phyloP scores from a whole-genome alignment of 2,113 vertebrate species.

The Pteronura brasiliensis region DNA sequence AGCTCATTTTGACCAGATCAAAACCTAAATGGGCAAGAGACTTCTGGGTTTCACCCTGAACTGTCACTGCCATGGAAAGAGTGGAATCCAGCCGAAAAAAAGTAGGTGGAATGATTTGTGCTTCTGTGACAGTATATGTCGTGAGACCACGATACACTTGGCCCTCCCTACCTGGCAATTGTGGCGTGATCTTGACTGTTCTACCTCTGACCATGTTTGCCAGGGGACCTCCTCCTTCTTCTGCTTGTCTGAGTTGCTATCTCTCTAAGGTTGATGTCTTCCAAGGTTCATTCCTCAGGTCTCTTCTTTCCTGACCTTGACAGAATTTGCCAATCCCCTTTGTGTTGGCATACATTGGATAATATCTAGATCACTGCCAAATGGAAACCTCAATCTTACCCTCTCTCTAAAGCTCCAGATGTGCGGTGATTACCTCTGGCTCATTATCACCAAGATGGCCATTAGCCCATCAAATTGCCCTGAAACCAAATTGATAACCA shows the following conservation, averaged over 20 bases:
- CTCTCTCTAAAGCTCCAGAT: not conserved
- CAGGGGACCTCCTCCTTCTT: not conserved
- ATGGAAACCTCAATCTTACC: not conserved
- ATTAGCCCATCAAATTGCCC: not conserved
- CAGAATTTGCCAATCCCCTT: not conserved
- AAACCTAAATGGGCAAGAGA: not conserved
- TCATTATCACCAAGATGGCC: not conserved
- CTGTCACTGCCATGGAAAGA: not conserved
- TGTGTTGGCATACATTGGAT: not conserved
- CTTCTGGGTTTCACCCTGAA: not conserved
- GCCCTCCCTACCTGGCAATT: not conserved
- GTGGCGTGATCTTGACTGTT: not conserved
- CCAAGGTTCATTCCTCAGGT: not conserved
- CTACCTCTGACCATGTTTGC: not conserved
- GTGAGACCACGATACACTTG: not conserved
- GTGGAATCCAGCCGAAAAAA: not conserved
- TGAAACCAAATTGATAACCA: not conserved
- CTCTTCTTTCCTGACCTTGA: not conserved
- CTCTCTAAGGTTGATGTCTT: not conserved
- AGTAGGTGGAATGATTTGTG: not conserved
- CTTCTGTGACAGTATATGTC: not conserved
- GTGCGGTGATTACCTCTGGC: not conserved
- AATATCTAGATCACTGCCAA: not conserved
- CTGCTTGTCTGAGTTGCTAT: not conserved
- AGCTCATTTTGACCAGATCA: not conserved